Evolutionary conservation across 2,797 vertebrate genomes (phyloP).

Genomic region (Muraenolepis orangiensis): DNA sequence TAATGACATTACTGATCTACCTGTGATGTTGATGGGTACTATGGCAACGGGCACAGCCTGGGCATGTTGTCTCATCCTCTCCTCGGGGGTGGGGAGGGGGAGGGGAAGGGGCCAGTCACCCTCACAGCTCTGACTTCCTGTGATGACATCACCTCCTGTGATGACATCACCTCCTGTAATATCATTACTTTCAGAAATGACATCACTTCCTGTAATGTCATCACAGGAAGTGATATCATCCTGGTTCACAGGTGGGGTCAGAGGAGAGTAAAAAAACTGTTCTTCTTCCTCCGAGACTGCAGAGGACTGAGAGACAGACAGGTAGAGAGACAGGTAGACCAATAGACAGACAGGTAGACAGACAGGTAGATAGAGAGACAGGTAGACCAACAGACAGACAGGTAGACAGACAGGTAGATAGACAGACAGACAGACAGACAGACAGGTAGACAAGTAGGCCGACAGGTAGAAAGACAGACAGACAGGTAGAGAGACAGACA

Average conservation of each 20-base stretch:
- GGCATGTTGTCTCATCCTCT: slow-evolving; percentile 88
- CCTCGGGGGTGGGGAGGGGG: slow-evolving; percentile 90
- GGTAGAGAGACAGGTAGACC: neutral
- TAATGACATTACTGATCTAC: no score
- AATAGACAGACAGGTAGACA: neutral
- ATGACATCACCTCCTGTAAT: no score
- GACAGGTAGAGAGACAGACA: neutral
- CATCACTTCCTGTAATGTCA: neutral
- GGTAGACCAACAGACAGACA: neutral
- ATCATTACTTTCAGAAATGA: no score
- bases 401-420: neutral
- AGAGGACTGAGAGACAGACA: slow-evolving; percentile 59
- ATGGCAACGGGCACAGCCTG: slow-evolving; percentile 81
- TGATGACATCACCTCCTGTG: neutral
- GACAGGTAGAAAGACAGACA: neutral
- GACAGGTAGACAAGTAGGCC: neutral
- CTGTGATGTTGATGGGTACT: slow-evolving; percentile 83
- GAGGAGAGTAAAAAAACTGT: slow-evolving; percentile 54
- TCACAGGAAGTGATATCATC: slow-evolving; percentile 62
- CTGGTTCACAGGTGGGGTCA: slow-evolving; percentile 64
- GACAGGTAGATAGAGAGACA: neutral
- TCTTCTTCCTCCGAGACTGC: slow-evolving; percentile 64
- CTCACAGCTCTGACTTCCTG: neutral
- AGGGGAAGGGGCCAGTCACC: slow-evolving; percentile 73
- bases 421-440: slow-evolving; percentile 51